Base-by-base conservation (phyloP, 2,797 vertebrate species). In the Oryzias sinensis region DNA sequence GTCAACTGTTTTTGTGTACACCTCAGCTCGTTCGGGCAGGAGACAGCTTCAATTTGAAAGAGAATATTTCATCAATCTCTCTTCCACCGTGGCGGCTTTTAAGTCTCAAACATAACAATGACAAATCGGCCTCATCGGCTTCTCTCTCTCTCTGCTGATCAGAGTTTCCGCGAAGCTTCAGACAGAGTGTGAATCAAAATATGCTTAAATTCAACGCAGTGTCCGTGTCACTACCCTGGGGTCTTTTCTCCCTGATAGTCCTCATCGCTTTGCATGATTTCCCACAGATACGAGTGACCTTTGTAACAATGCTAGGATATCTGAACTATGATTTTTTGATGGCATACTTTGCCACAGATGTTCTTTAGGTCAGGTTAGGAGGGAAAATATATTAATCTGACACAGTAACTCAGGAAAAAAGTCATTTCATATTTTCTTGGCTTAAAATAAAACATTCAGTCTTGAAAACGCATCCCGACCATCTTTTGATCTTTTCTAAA, bases 1-100 rank as follows among this genome's bases (percentile, higher is more conserved):
- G 45, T 67, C 1, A 0, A 44, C n/a, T 17, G 17, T 18, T 40
- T 42, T 17, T 7, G 14, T 33, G 18, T 18, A 40, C 1, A 15
- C 53, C 54, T 68, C 63, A 27, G 71, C 59, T 49, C 65, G 37
- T 62, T 54, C 49, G 51, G 57, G 43, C n/a, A 2, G 59, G 16
- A 67, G 48, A 63, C 48, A 17, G 20, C 41, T 24, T 51, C 65
- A 40, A 60, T 68, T 59, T 82, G 55, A 76, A 68, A 65, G 44
- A 72, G 5, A 49, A 29, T 17, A 24, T 55, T 6, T 22, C 17
- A 79, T 74, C 62, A 76, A 83, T 82, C 46, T 15, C 9, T 55
- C 55, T 70, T 37, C 3, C 27, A 43, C 37, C 59, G 54, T 8
- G 7, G n/a, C 56, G 53, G 14, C 44, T 56, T 50, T 43, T 7